Percentiles rank a stretch among this genome's conserved stretches.
These are phyloP conservation scores for Alloscopus bannaensis DNA, from an alignment of 2,888 invertebrate genomes.

Conservation along the genomic window DNA sequence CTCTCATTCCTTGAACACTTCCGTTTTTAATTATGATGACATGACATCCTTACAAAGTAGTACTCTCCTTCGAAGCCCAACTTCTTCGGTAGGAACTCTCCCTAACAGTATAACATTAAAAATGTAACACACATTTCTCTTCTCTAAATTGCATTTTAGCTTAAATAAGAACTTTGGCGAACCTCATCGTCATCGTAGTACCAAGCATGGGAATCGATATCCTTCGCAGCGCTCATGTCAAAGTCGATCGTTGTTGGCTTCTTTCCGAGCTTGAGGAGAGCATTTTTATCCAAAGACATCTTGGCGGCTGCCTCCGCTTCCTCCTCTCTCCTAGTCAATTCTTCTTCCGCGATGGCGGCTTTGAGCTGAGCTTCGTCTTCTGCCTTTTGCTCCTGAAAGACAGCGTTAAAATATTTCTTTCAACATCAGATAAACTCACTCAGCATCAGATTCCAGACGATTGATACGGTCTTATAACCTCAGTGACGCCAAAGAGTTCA, in stretches of 20 bases:
- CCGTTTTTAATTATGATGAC: not conserved
- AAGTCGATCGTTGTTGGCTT: not conserved
- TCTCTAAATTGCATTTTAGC: not conserved
- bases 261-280: not conserved
- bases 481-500: slow-evolving; percentile 23
- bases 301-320: slow-evolving; percentile 8
- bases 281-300: no score
- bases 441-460: not conserved
- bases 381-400: not conserved
- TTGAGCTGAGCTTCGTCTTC: slow-evolving; percentile 15
- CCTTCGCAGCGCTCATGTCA: not conserved
- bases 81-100: slow-evolving; percentile 48
- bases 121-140: not conserved
- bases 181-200: slow-evolving; percentile 52
- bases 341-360: slow-evolving; percentile 12
- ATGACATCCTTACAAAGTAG: slow-evolving; percentile 23
- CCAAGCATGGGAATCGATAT: slow-evolving; percentile 17
- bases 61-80: slow-evolving; percentile 56
- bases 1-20: no score
- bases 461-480: not conserved
- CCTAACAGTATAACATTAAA: slow-evolving; percentile 4
- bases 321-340: not conserved
- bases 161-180: not conserved
- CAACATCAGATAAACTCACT: slow-evolving; percentile 5
- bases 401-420: not conserved